A percentile compares a stretch with the other conserved stretches of the same genome.
Conservation (phyloP, 2,113 vertebrate species). For the Bujurquina vittata region DNA sequence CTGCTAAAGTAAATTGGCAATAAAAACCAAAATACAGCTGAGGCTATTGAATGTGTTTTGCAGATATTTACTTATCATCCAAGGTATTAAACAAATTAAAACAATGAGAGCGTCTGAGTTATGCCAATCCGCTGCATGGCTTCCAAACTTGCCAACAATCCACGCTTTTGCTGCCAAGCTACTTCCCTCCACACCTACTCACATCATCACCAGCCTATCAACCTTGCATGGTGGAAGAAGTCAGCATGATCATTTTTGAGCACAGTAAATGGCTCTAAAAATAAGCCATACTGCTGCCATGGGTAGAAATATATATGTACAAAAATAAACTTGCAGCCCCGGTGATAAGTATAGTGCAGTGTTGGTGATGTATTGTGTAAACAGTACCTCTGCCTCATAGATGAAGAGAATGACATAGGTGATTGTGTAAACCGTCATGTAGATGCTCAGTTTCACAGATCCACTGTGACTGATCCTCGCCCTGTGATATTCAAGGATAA, state of each 20-base stretch:
- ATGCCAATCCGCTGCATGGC: not conserved
- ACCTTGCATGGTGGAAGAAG: not conserved
- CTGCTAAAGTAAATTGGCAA: not conserved
- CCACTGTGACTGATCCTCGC: constrained; percentile 93
- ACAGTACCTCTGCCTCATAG: constrained; percentile 88
- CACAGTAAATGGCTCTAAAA: not conserved
- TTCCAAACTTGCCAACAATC: not conserved
- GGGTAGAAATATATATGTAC: not conserved
- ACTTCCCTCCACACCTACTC: not conserved
- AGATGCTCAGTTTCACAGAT: constrained; percentile 91
- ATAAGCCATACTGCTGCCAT: not conserved
- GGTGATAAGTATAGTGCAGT: not conserved
- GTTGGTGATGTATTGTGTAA: not conserved
- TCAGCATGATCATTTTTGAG: not conserved
- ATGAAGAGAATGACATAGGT: constrained; percentile 92
- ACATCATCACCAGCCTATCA: not conserved
- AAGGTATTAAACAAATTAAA: not conserved
- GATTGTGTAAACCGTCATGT: constrained; percentile 94
- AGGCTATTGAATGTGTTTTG: not conserved
- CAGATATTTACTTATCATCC: not conserved
- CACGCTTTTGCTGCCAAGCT: not conserved
- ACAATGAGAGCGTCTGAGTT: not conserved
- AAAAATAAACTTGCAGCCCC: not conserved
- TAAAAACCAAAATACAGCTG: not conserved
- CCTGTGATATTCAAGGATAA: constrained; percentile 68